These are phyloP conservation scores for Toxotes jaculatrix DNA, from an alignment of 2,113 vertebrate genomes.

Conservation along the genomic window DNA sequence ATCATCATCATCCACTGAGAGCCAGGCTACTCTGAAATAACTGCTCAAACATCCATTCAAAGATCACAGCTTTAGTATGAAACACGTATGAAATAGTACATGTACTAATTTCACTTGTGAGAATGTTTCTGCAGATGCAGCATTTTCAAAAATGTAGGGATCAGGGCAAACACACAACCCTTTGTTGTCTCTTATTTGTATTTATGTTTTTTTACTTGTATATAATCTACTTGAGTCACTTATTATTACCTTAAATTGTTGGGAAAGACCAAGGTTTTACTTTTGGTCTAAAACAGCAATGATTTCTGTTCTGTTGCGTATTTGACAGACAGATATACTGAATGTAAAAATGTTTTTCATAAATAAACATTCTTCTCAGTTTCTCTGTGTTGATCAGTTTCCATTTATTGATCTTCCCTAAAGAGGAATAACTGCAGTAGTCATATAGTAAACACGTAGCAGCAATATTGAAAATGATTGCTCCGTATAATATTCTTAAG, in stretches of 20 bases:
- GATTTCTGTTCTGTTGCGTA: background rate
- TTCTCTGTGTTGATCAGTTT: slow-evolving; percentile 2
- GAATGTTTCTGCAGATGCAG: slow-evolving; percentile 15
- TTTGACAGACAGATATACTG: slow-evolving; percentile 16
- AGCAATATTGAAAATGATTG: background rate
- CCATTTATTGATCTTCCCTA: background rate
- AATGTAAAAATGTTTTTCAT: slow-evolving; percentile 47
- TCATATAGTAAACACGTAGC: background rate
- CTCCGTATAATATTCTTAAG: background rate
- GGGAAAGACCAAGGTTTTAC: background rate
- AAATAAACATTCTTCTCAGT: slow-evolving; percentile 60
- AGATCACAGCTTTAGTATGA: slow-evolving; percentile 21
- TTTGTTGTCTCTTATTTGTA: slow-evolving; percentile 16
- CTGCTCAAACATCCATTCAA: background rate
- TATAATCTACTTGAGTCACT: slow-evolving; percentile 37
- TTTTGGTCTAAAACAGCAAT: background rate
- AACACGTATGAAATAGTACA: background rate
- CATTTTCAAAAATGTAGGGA: background rate
- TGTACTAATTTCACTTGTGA: background rate
- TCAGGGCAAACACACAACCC: background rate
- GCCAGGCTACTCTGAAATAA: background rate
- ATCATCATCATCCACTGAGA: background rate
- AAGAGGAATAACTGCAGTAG: background rate
- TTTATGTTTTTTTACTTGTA: slow-evolving; percentile 40
- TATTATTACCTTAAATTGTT: slow-evolving; percentile 12